Percentiles rank a stretch among this genome's conserved stretches.
Conservation (phyloP, 1,140 invertebrate species). For the Drosophila grimshawi region DNA sequence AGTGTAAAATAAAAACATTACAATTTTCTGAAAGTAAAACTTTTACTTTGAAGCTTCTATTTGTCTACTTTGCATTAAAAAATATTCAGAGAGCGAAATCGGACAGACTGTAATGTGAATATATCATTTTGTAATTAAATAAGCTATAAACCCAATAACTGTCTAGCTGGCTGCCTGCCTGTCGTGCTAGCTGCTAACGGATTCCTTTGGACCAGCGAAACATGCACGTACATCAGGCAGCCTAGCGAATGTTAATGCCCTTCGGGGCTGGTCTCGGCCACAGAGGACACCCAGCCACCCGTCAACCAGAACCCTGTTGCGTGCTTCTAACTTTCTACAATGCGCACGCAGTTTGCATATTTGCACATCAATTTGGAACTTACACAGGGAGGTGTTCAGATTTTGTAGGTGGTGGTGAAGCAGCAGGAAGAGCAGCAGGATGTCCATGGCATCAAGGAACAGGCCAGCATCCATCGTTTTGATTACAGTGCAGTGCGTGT, state of each 20-base stretch:
- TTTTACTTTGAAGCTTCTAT: no score
- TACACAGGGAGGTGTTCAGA: background rate
- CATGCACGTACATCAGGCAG: conserved; percentile 18
- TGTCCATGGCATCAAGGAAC: background rate
- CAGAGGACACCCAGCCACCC: background rate
- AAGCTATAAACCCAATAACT: conserved; percentile 55
- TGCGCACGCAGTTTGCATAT: conserved; percentile 72
- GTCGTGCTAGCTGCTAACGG: background rate
- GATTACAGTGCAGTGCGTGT: conserved; percentile 50
- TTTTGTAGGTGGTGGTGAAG: no score
- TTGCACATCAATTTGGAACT: conserved; percentile 56
- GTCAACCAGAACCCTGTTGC: conserved; percentile 2
- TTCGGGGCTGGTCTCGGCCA: background rate
- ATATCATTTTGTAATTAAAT: conserved; percentile 75
- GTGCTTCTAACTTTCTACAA: conserved; percentile 52
- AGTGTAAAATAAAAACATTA: no score
- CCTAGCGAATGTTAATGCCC: conserved; percentile 58
- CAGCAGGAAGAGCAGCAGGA: background rate
- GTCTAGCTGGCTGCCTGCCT: conserved; percentile 6
- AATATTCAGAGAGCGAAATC: background rate
- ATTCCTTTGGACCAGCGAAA: background rate
- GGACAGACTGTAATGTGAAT: conserved; percentile 42
- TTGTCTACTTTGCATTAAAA: background rate
- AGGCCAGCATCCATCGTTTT: background rate
- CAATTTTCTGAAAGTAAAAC: no score